Percentiles rank a stretch among this genome's conserved stretches.
Evolutionary conservation across 2,888 invertebrate species (phyloP).

Genomic region (Andrena bucephala): DNA sequence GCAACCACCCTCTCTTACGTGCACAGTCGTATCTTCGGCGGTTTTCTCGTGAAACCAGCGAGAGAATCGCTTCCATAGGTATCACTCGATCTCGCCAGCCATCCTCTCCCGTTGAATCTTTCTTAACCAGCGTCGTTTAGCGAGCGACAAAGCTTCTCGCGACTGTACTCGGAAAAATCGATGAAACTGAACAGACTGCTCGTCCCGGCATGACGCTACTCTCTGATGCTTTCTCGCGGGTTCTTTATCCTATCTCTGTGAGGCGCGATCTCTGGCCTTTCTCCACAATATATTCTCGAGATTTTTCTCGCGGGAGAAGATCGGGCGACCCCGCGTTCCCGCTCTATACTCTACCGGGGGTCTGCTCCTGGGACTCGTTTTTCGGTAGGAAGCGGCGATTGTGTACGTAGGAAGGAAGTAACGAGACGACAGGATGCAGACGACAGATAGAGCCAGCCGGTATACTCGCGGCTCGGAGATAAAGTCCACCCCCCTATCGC

Average conservation of each 20-base stretch:
- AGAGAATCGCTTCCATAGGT: background rate
- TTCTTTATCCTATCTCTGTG: too few relatives aligned
- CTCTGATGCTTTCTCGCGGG: too few relatives aligned
- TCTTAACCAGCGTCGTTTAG: too few relatives aligned
- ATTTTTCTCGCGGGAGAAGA: too few relatives aligned
- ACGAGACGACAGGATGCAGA: slow-evolving; percentile 79
- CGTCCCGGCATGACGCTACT: too few relatives aligned
- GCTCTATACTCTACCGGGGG: slow-evolving; percentile 18
- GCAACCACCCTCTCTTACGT: slow-evolving; percentile 61
- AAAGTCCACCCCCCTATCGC: slow-evolving; percentile 76
- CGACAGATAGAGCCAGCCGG: slow-evolving; percentile 75
- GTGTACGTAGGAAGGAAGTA: slow-evolving; percentile 77
- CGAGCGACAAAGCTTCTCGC: too few relatives aligned
- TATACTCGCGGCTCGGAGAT: slow-evolving; percentile 68
- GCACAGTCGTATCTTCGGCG: slow-evolving; percentile 36
- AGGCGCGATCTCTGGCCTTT: too few relatives aligned
- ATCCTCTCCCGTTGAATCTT: too few relatives aligned
- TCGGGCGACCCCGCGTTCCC: slow-evolving; percentile 18
- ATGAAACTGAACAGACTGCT: too few relatives aligned
- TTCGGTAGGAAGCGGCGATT: slow-evolving; percentile 60
- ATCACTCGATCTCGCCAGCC: too few relatives aligned
- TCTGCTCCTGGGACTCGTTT: slow-evolving; percentile 33
- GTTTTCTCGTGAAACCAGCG: slow-evolving; percentile 17
- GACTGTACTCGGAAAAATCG: too few relatives aligned
- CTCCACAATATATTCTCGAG: too few relatives aligned